Base-by-base conservation (phyloP, 2,888 invertebrate genomes). In the Rhagium mordax region DNA sequence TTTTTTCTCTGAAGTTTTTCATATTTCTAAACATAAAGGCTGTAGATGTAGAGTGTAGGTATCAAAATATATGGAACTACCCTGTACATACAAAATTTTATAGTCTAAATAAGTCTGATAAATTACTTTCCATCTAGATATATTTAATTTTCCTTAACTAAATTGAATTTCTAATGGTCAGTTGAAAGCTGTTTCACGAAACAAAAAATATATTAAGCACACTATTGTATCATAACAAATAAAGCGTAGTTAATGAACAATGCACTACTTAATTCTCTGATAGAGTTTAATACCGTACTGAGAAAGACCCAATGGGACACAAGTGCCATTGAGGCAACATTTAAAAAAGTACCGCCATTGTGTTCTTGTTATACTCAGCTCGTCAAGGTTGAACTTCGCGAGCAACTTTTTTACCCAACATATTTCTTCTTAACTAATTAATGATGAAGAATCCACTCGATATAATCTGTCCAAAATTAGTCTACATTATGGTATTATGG, bases 401-500 rank as follows among this genome's bases (percentile, higher is more conserved):
- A 64, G 75, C 77, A 67, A 75, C 77, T 76, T 78, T 81, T 80
- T 78, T 68, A 20, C 51, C 47, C 57, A 47, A 75, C 78, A 79
- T 81, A 74, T 79, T 80, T 80, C 79, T 74, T 66, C 70, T 78
- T 81, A 81, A 79, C 81, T 81, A 81, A 81, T 81, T 81, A 81
- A 78, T 73, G 76, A 70, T 66, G 74, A 74, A 72, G 76, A 80
- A 79, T 79, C 70, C 76, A 69, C 60, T 71, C 70, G 41, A 48
- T 47, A 67, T 65, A 78, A 77, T 77, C 75, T 70, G 74, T 18
- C 55, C 71, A 72, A 74, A 75, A 77, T 64, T 64, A 51, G 51
- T 64, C 47, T 20, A 47, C 47, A 61, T 61, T 61, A 18, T 3
- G 20, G 62, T 47, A 16, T n/a, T 24, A 16, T 29, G 16, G 3